These are phyloP conservation scores for Noctua comes DNA, from an alignment of 2,888 invertebrate species.

Conservation along the genomic window DNA sequence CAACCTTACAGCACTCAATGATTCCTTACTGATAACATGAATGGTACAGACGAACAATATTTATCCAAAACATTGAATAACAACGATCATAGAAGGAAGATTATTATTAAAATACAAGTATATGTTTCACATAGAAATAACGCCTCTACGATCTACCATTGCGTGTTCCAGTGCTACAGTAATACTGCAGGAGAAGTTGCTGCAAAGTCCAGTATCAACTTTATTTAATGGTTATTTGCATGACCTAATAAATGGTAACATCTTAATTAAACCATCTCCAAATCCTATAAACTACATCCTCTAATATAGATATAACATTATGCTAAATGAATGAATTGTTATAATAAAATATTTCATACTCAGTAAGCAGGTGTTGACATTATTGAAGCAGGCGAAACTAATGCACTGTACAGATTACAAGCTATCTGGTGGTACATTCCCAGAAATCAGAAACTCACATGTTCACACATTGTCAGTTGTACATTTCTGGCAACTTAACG, in stretches of 20 bases:
- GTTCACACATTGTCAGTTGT: slow-evolving; percentile 75
- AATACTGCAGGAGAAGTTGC: slow-evolving; percentile 70
- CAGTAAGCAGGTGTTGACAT: slow-evolving; percentile 56
- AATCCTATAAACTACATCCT: slow-evolving; percentile 84
- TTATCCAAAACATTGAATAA: slow-evolving; percentile 72
- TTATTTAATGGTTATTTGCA: slow-evolving; percentile 62
- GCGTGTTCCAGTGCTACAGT: slow-evolving; percentile 74
- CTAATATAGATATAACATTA: slow-evolving; percentile 79
- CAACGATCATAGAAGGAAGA: slow-evolving; percentile 72
- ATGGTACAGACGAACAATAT: slow-evolving; percentile 70
- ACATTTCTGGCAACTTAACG: slow-evolving; percentile 81
- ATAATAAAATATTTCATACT: slow-evolving; percentile 82
- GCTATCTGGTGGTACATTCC: slow-evolving; percentile 49
- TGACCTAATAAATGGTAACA: slow-evolving; percentile 80
- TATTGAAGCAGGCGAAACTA: slow-evolving; percentile 84
- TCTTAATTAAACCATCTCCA: slow-evolving; percentile 81
- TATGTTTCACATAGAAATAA: slow-evolving; percentile 65
- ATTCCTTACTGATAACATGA: slow-evolving; percentile 72
- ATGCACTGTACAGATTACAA: slow-evolving; percentile 75
- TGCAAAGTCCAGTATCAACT: slow-evolving; percentile 66
- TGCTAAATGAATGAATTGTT: slow-evolving; percentile 87
- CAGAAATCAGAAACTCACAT: slow-evolving; percentile 81
- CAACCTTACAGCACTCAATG: slow-evolving; percentile 76
- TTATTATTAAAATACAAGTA: slow-evolving; percentile 69
- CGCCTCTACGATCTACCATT: slow-evolving; percentile 67